Conservation (phyloP, 2,113 vertebrate genomes). For the Halichoeres trimaculatus region DNA sequence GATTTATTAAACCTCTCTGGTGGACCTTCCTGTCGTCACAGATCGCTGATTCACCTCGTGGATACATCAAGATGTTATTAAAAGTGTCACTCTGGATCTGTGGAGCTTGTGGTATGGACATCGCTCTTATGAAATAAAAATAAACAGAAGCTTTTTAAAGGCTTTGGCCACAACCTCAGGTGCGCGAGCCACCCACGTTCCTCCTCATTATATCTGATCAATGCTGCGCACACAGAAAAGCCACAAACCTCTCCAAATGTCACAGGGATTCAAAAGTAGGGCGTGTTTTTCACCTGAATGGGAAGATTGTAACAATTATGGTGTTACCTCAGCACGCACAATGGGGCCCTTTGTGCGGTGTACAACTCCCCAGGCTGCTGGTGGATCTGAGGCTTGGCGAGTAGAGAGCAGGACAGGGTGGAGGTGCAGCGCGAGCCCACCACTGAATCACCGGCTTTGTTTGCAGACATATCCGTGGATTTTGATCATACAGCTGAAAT, state of each 20-base stretch:
- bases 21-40: constrained; percentile 43
- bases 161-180: constrained; percentile 35
- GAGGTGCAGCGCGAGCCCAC: constrained; percentile 63
- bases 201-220: constrained; percentile 51
- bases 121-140: constrained; percentile 15
- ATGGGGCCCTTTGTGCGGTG: constrained; percentile 65
- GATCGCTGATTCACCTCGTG: constrained; percentile 39
- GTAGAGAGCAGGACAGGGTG: constrained; percentile 53
- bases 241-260: constrained; percentile 57
- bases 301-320: constrained; percentile 75
- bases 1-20: constrained; percentile 53
- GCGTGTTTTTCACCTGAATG: constrained; percentile 75
- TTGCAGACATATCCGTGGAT: constrained; percentile 70
- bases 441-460: constrained; percentile 76
- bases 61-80: constrained; percentile 61
- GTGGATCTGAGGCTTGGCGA: constrained; percentile 69
- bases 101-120: constrained; percentile 29
- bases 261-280: constrained; percentile 53
- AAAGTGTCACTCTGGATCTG: constrained; percentile 53
- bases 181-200: constrained; percentile 47
- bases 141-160: constrained; percentile 27
- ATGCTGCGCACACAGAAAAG: constrained; percentile 46
- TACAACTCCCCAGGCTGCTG: constrained; percentile 56
- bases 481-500: constrained; percentile 67
- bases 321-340: constrained; percentile 69